Evolutionary conservation across 2,888 invertebrate species (phyloP).

Genomic region (Lithosia quadra): DNA sequence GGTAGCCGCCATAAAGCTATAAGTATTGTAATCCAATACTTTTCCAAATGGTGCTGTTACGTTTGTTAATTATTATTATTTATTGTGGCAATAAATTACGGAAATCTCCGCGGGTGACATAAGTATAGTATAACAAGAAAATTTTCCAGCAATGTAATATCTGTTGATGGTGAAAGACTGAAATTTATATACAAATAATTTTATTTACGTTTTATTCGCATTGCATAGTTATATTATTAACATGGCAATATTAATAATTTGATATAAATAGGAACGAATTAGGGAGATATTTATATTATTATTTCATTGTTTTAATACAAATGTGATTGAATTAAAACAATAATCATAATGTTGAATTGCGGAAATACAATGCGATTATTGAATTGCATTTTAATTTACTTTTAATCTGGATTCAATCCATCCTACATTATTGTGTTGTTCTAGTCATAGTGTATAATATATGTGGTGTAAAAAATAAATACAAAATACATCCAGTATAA

Average conservation of each 20-base stretch:
- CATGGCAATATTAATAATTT: background rate
- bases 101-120: background rate
- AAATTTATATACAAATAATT: background rate
- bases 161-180: background rate
- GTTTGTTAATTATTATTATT: slow-evolving; percentile 49
- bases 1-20: slow-evolving; percentile 44
- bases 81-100: slow-evolving; percentile 39
- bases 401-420: too few relatives aligned
- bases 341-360: too few relatives aligned
- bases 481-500: too few relatives aligned
- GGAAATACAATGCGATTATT: too few relatives aligned
- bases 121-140: slow-evolving; percentile 19
- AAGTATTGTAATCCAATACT: slow-evolving; percentile 49
- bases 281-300: too few relatives aligned
- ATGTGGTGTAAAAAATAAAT: too few relatives aligned
- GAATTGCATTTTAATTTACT: too few relatives aligned
- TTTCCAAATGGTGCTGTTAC: slow-evolving; percentile 44
- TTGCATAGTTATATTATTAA: background rate
- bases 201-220: background rate
- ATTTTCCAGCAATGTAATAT: slow-evolving; percentile 14
- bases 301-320: too few relatives aligned
- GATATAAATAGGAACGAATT: background rate
- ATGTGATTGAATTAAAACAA: too few relatives aligned
- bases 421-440: too few relatives aligned
- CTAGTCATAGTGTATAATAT: too few relatives aligned